Percentiles rank a stretch among this genome's conserved stretches.
phyloP scores from a whole-genome alignment of 2,888 invertebrate species.

The Aporophyla nigra region DNA sequence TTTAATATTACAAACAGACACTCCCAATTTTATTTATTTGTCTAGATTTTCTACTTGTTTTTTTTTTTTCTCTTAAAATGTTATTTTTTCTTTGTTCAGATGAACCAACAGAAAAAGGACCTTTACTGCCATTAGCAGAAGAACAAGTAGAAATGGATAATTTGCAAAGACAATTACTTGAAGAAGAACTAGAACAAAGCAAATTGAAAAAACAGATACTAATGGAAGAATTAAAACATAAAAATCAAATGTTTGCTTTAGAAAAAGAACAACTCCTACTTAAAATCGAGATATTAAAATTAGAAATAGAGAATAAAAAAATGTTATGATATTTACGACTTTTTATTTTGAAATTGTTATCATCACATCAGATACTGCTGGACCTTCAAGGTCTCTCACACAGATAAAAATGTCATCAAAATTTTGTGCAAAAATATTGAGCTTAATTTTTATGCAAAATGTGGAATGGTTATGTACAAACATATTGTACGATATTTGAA shows the following conservation, averaged over 20 bases:
- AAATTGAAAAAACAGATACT: constrained; percentile 8
- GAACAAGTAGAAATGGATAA: constrained; percentile 7
- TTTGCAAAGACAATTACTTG: constrained; percentile 16
- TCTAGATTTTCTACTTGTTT: too few species aligned
- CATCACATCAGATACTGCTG: neutral
- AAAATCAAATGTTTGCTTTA: constrained; percentile 34
- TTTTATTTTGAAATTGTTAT: constrained; percentile 4
- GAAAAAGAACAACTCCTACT: constrained; percentile 20
- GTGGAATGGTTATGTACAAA: too few species aligned
- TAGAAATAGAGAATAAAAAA: constrained; percentile 22
- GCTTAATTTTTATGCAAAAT: too few species aligned
- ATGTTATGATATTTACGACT: neutral
- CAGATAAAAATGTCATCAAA: too few species aligned
- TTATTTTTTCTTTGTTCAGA: constrained; percentile 8
- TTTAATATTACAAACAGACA: too few species aligned
- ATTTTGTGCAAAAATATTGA: too few species aligned
- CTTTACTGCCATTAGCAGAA: constrained; percentile 1
- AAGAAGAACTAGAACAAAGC: constrained; percentile 17
- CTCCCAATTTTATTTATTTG: too few species aligned
- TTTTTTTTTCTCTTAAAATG: too few species aligned
- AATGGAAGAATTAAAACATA: constrained; percentile 19
- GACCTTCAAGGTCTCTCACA: too few species aligned
- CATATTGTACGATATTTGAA: too few species aligned
- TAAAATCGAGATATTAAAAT: constrained; percentile 29
- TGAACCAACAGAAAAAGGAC: neutral